These are phyloP conservation scores for Siniperca knerii DNA, from an alignment of 2,113 vertebrate genomes.

Conservation along the genomic window DNA sequence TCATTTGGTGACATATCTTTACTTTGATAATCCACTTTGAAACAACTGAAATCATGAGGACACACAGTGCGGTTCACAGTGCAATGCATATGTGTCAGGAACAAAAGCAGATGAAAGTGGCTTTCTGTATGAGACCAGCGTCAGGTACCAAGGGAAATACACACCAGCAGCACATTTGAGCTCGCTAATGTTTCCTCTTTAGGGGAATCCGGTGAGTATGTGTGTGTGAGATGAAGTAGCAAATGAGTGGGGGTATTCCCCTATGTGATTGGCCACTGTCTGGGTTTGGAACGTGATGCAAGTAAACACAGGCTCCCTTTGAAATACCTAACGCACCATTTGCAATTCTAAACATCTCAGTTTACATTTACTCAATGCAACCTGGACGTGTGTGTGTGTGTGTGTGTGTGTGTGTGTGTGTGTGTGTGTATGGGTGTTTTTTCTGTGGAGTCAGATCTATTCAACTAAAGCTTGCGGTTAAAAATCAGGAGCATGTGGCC, in stretches of 20 bases:
- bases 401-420: neutral
- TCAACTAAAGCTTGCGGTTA: neutral
- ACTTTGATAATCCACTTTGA: conserved; percentile 53
- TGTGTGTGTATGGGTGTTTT: neutral
- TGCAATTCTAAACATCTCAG: conserved; percentile 79
- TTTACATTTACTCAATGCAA: conserved; percentile 43
- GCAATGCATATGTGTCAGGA: conserved; percentile 34
- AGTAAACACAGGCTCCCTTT: conserved; percentile 72
- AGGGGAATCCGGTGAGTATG: conserved; percentile 17
- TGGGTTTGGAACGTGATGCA: conserved; percentile 76
- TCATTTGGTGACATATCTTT: conserved; percentile 45
- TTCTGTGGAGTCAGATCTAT: conserved; percentile 2
- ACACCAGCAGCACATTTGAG: conserved; percentile 55
- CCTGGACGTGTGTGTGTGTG: neutral
- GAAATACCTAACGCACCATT: conserved; percentile 77
- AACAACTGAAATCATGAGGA: conserved; percentile 35
- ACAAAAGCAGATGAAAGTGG: conserved; percentile 71
- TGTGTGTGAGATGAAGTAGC: conserved; percentile 44
- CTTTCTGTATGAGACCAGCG: conserved; percentile 56
- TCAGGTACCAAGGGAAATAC: conserved; percentile 66
- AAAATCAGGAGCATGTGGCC: neutral
- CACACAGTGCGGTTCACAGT: neutral
- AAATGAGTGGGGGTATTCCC: conserved; percentile 53
- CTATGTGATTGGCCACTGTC: conserved; percentile 76
- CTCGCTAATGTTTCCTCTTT: conserved; percentile 73